Percentiles rank a stretch among this genome's conserved stretches.
Evolutionary conservation across 2,113 vertebrate species (phyloP).

Genomic region (Speoplatyrhinus poulsoni): DNA sequence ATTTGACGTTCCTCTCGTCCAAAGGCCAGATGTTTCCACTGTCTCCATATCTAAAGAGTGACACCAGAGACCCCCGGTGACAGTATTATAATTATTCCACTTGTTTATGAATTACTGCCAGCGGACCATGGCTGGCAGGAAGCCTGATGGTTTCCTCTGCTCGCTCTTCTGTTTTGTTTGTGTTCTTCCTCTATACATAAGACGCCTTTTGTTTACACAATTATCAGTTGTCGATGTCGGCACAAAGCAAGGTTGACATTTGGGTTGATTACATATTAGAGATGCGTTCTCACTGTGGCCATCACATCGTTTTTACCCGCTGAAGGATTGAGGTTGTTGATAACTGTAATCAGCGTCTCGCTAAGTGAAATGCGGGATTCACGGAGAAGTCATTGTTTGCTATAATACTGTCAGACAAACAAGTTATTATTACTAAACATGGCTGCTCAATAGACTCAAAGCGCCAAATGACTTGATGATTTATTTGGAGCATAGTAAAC

Average conservation of each 20-base stretch:
- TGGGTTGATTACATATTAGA: constrained; percentile 63
- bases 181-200: constrained; percentile 38
- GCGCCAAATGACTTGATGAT: too few species aligned
- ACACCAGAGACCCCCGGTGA: not conserved
- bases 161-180: constrained; percentile 1
- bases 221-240: constrained; percentile 49
- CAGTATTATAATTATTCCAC: not conserved
- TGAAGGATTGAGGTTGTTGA: constrained; percentile 49
- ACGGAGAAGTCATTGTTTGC: too few species aligned
- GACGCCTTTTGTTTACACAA: constrained; percentile 54
- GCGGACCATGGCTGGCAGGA: not conserved
- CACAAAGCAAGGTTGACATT: constrained; percentile 60
- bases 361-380: constrained; percentile 35
- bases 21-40: constrained; percentile 17
- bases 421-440: too few species aligned
- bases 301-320: constrained; percentile 46
- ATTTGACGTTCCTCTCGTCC: constrained; percentile 19
- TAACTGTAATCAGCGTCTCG: constrained; percentile 52
- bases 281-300: constrained; percentile 37
- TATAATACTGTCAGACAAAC: too few species aligned
- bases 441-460: too few species aligned
- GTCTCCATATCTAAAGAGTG: too few species aligned
- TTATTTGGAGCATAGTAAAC: too few species aligned
- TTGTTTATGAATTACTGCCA: not conserved
- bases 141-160: not conserved